These are phyloP conservation scores for Carpatolechia fugitivella DNA, from an alignment of 2,888 invertebrate species.

Conservation along the genomic window DNA sequence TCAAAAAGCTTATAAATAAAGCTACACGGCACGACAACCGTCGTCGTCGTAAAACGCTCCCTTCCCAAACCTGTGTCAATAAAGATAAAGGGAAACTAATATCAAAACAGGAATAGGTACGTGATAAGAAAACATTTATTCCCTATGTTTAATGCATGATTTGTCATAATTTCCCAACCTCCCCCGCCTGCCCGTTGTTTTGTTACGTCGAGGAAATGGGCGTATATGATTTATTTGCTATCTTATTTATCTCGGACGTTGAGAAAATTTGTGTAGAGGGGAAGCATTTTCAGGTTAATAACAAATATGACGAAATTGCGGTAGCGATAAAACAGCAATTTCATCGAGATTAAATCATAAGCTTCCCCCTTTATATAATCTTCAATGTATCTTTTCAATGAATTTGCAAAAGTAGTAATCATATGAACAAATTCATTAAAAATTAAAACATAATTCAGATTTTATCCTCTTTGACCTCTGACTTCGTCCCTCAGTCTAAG, in stretches of 20 bases:
- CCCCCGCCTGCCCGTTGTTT: conserved; percentile 69
- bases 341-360: not conserved
- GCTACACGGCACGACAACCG: conserved; percentile 48
- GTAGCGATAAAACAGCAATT: conserved; percentile 35
- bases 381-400: too few species aligned
- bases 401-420: too few species aligned
- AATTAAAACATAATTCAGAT: conserved; percentile 7
- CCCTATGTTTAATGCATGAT: conserved; percentile 80
- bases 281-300: conserved; percentile 62
- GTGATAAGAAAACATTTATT: conserved; percentile 80
- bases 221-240: conserved; percentile 71
- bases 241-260: conserved; percentile 71
- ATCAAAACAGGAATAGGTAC: conserved; percentile 78
- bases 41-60: conserved; percentile 66
- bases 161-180: conserved; percentile 77
- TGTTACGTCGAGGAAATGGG: conserved; percentile 70
- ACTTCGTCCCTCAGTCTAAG: conserved; percentile 49
- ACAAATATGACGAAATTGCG: conserved; percentile 54
- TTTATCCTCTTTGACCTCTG: conserved; percentile 33
- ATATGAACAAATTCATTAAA: conserved; percentile 4
- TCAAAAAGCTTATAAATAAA: conserved; percentile 30
- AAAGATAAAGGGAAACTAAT: conserved; percentile 79
- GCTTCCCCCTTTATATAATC: too few species aligned
- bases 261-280: conserved; percentile 62
- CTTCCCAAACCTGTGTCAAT: conserved; percentile 76